Percentiles rank a stretch among this genome's conserved stretches.
These are phyloP conservation scores for Bombus pyrosoma DNA, from an alignment of 1,140 invertebrate species.

Conservation along the genomic window DNA sequence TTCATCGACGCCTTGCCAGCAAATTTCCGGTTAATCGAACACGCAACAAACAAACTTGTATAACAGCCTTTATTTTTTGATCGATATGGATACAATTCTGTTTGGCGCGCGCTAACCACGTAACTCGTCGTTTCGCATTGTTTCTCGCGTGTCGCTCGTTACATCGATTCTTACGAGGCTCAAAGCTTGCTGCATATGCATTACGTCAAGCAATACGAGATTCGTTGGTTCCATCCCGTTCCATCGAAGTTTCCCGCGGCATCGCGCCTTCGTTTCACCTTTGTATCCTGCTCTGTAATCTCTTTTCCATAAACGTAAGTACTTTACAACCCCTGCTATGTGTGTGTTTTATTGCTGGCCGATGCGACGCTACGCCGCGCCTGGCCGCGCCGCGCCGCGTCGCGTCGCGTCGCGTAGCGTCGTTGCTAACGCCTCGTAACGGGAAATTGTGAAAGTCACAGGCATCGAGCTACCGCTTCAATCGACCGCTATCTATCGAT, in stretches of 20 bases:
- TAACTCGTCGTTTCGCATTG: too few species aligned
- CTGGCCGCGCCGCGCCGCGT: too few species aligned
- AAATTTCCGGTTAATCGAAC: neutral
- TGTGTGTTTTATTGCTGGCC: neutral
- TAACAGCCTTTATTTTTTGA: constrained; percentile 78
- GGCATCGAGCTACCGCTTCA: neutral
- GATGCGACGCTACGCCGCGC: neutral
- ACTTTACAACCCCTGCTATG: neutral
- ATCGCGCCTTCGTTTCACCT: neutral
- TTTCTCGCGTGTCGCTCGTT: neutral
- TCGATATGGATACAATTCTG: constrained; percentile 67
- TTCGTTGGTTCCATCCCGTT: neutral
- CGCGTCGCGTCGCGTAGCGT: neutral
- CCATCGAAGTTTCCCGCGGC: neutral
- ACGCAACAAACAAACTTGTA: constrained; percentile 66
- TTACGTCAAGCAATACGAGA: constrained; percentile 53
- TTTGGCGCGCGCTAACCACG: constrained; percentile 30
- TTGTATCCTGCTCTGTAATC: too few species aligned
- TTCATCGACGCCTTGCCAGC: too few species aligned
- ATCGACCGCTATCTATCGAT: constrained; percentile 29
- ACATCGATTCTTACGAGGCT: constrained; percentile 48
- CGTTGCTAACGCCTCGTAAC: neutral
- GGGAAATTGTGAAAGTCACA: constrained; percentile 33
- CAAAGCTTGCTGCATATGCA: constrained; percentile 18
- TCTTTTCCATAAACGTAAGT: neutral